Evolutionary conservation across 2,888 invertebrate genomes (phyloP), one percentile per base, ranked within the genome.

Genomic region (Dicyrtomina minuta): DNA sequence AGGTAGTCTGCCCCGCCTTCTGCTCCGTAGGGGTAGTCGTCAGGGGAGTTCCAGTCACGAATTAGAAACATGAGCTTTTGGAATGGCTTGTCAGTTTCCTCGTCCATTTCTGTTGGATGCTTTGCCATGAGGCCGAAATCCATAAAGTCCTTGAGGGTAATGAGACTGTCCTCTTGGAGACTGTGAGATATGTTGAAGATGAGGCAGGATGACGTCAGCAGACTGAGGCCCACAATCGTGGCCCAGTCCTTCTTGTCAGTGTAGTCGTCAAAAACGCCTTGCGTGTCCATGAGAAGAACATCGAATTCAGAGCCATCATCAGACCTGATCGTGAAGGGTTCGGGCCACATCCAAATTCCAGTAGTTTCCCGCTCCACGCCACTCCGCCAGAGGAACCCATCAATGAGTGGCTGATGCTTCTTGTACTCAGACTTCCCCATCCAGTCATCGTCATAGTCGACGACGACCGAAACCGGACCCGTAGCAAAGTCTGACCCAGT

Each of bases 81-180:
- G 27, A 76, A 76, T 0, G 74, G 80, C 46, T 79, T 75, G n/a
- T n/a, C n/a, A n/a, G n/a, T n/a, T 73, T 90, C 89, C 8, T 33
- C 33, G 33, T 33, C 8, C 4, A 5, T 33, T 3, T 8, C 33
- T 33, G 33, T 33, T 3, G 33, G 33, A 33, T 73, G 67, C 51
- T 67, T 27, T 0, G 72, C 72, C 44, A 71, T 51, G 13, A 62
- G 46, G 3, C 75, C 76, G 33, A 66, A 76, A 6, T 72, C 51
- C 3, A 74, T 39, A 61, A 77, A 77, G 0, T 62, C 41, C 3
- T 76, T 55, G 22, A 77, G 60, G 8, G 58, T 58, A 8, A 59
- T 60, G 2, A 77, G 51, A 6, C 41, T 46, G n/a, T 74, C 70
- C 46, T 74, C 73, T 41, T 73, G 70, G 13, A 75, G 44, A 43